Percentiles rank a stretch among this genome's conserved stretches.
Evolutionary conservation across 1,140 invertebrate species (phyloP).

Genomic region (Aricia agestis): DNA sequence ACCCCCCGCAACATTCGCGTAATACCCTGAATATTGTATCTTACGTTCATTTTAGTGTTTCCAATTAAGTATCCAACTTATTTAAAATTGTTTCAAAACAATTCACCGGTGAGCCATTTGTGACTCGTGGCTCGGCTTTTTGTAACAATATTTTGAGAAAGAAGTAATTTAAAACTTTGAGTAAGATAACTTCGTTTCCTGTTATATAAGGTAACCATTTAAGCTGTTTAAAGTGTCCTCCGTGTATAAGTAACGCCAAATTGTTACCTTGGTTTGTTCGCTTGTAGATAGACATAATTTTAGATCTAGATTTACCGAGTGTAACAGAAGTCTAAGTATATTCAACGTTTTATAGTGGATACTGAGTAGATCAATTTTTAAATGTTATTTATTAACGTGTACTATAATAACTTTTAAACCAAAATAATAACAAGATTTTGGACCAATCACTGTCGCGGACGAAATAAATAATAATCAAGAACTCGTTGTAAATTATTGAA

Average conservation of each 20-base stretch:
- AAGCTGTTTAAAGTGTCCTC: background rate
- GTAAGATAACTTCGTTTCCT: too few relatives aligned
- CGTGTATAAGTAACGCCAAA: constrained; percentile 14
- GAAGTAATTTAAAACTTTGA: background rate
- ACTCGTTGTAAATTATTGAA: background rate
- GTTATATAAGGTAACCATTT: background rate
- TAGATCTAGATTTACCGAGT: constrained; percentile 10
- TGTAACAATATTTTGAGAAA: background rate
- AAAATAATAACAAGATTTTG: background rate
- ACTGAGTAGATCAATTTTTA: background rate
- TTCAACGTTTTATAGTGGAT: background rate
- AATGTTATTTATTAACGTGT: constrained; percentile 3
- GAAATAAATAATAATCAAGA: background rate
- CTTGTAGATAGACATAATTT: constrained; percentile 22
- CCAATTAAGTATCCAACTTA: background rate
- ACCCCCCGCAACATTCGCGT: background rate
- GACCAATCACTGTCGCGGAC: background rate
- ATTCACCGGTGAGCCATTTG: background rate
- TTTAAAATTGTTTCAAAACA: background rate
- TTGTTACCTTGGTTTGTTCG: constrained; percentile 14
- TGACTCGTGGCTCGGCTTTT: background rate
- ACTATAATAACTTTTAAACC: background rate
- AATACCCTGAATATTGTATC: background rate
- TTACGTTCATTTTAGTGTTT: background rate
- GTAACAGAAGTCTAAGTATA: constrained; percentile 3